A percentile compares a stretch with the other conserved stretches of the same genome.
These are phyloP conservation scores for Spizaetus ornatus DNA, from an alignment of 2,113 vertebrate genomes.

Conservation along the genomic window DNA sequence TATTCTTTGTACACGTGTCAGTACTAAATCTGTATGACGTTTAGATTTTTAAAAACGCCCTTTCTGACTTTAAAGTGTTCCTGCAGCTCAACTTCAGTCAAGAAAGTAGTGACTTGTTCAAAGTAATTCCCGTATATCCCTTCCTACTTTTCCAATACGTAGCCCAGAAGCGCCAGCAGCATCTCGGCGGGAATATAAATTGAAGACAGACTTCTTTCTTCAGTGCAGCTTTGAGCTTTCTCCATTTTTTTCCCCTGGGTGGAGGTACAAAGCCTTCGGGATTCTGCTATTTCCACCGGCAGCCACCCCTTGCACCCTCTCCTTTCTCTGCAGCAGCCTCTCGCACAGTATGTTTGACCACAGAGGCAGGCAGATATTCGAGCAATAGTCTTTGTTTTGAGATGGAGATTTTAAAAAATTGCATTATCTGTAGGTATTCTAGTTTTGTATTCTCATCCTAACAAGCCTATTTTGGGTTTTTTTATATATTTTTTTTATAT, in stretches of 20 bases:
- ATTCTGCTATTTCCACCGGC: accelerated
- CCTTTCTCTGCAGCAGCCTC: too few species aligned
- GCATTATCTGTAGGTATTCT: background rate
- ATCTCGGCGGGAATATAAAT: accelerated
- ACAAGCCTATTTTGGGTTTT: background rate
- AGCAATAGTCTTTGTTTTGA: background rate
- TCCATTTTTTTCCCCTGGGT: accelerated
- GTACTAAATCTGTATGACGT: background rate
- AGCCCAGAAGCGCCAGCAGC: background rate
- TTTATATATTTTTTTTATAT: conserved; percentile 26
- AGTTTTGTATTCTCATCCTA: background rate
- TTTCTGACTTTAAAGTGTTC: background rate
- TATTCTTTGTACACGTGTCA: too few species aligned
- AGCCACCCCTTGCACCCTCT: too few species aligned
- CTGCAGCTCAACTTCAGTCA: background rate
- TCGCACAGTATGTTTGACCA: background rate
- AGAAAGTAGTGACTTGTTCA: too few species aligned
- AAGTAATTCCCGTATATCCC: background rate
- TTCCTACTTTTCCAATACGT: accelerated
- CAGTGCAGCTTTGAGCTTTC: background rate
- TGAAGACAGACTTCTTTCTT: background rate
- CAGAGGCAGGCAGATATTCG: background rate
- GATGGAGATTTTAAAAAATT: background rate
- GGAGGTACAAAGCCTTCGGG: background rate
- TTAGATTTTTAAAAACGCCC: background rate